These are phyloP conservation scores for Chalcosyrphus nemorum DNA, from an alignment of 2,888 invertebrate genomes.

Conservation along the genomic window DNA sequence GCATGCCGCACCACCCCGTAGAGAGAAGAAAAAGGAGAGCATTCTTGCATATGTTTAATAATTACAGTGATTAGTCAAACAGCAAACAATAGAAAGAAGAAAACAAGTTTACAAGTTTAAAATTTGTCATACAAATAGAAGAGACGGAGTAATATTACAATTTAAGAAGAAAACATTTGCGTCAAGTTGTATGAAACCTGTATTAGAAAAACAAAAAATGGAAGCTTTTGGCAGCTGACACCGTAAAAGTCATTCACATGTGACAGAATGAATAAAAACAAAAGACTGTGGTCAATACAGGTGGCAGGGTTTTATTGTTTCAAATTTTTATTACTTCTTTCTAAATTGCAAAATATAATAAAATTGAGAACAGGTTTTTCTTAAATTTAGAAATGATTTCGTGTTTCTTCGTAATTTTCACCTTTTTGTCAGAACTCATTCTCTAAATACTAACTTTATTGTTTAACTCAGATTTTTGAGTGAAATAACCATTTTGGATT, in stretches of 20 bases:
- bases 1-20: background rate
- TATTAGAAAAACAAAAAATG: background rate
- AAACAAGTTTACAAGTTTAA: conserved; percentile 24
- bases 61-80: conserved; percentile 3
- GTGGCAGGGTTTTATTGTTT: background rate
- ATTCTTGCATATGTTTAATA: conserved; percentile 16
- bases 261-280: background rate
- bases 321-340: background rate
- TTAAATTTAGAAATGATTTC: background rate
- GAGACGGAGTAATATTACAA: background rate
- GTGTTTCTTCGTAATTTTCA: background rate
- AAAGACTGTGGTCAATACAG: background rate
- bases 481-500: too few relatives aligned
- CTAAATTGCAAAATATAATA: background rate
- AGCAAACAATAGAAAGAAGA: conserved; percentile 32
- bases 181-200: background rate
- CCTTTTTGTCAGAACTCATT: too few relatives aligned
- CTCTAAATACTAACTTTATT: too few relatives aligned
- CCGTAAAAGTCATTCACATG: background rate
- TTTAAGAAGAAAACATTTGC: background rate
- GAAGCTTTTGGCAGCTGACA: background rate
- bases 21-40: background rate
- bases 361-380: background rate
- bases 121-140: background rate
- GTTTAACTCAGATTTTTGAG: too few relatives aligned